Percentiles rank a stretch among this genome's conserved stretches.
phyloP scores from a whole-genome alignment of 2,797 vertebrate species.

The Sebastes iracundus region DNA sequence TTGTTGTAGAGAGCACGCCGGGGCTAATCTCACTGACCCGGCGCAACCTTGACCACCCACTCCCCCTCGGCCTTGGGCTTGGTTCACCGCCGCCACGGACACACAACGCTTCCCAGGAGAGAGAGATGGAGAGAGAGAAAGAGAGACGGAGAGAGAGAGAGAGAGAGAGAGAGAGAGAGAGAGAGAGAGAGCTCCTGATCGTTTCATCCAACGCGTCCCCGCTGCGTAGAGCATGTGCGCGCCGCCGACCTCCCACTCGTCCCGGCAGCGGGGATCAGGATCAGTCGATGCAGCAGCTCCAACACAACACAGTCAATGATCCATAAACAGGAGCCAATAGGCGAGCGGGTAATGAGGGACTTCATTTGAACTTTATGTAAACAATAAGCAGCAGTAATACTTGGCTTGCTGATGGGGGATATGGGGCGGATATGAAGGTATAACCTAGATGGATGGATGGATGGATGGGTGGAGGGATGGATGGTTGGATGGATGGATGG shows the following conservation, averaged over 20 bases:
- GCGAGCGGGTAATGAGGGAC: slow-evolving; percentile 69
- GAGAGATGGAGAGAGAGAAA: slow-evolving; percentile 23
- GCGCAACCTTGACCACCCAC: slow-evolving; percentile 84
- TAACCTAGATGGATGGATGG: slow-evolving; percentile 22
- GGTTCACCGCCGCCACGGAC: slow-evolving; percentile 77
- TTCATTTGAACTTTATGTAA: slow-evolving; percentile 72
- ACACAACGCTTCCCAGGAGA: slow-evolving; percentile 75
- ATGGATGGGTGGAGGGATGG: slow-evolving; percentile 5
- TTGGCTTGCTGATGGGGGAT: not conserved
- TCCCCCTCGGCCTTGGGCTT: slow-evolving; percentile 71
- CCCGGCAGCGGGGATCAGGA: slow-evolving; percentile 60
- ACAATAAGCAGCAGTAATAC: slow-evolving; percentile 38
- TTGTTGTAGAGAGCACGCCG: slow-evolving; percentile 70
- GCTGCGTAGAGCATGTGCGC: slow-evolving; percentile 52
- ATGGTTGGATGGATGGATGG: not conserved
- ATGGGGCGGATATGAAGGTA: not conserved
- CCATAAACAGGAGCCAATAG: slow-evolving; percentile 71
- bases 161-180: slow-evolving; percentile 8
- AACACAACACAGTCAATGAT: slow-evolving; percentile 66
- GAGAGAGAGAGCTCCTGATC: slow-evolving; percentile 67
- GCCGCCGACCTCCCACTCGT: slow-evolving; percentile 64
- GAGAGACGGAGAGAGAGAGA: slow-evolving; percentile 41
- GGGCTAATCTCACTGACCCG: slow-evolving; percentile 84
- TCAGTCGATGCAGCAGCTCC: slow-evolving; percentile 67
- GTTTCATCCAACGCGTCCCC: slow-evolving; percentile 79